Base-by-base conservation (phyloP, 2,888 invertebrate species). In the Cryptocephalus primarius region DNA sequence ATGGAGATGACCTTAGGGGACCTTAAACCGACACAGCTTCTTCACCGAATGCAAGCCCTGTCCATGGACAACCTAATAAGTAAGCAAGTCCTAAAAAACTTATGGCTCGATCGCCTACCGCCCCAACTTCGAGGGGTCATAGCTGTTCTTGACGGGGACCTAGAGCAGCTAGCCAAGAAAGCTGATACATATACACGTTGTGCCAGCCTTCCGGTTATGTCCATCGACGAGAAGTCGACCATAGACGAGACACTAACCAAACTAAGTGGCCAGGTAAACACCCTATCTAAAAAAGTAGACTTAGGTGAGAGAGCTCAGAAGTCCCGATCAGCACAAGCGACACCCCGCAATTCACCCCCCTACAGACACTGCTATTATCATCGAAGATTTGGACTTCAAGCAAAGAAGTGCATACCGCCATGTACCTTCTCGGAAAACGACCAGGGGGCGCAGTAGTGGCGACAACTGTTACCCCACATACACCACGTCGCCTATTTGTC, bases 21-120 rank as follows among this genome's bases (percentile, higher is more conserved):
- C 36, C 36, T 36, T n/a, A 36, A 36, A 36, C 36, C 36, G 36
- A 36, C 11, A n/a, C 36, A 36, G 11, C 6, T 36, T 36, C 36
- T 36, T 12, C 36, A 36, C 36, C 36, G 12, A 4, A 36, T 36
- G 36, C 36, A 36, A 36, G 36, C 36, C 6, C 12, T 36, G 36
- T 2, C 36, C 36, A 6, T 6, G 36, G 12, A 36, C 36, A 36
- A 36, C 36, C 3, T 22, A 22, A 6, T 36, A 36, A 36, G 12
- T 12, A 6, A 2, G 3, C 36, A 36, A 12, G 36, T 36, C 3
- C 36, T 36, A 4, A 36, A 12, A 36, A 36, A 36, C 36, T 6
- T 43, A 10, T 43, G 43, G 36, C 36, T 43, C 9, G n/a, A 33
- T 8, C 43, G 43, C 43, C 14, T 43, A 43, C 43, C 43, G 4